Percentiles rank a stretch among this genome's conserved stretches.
Conservation (phyloP, 2,888 invertebrate genomes). For the Hirtodrosophila confusa region DNA sequence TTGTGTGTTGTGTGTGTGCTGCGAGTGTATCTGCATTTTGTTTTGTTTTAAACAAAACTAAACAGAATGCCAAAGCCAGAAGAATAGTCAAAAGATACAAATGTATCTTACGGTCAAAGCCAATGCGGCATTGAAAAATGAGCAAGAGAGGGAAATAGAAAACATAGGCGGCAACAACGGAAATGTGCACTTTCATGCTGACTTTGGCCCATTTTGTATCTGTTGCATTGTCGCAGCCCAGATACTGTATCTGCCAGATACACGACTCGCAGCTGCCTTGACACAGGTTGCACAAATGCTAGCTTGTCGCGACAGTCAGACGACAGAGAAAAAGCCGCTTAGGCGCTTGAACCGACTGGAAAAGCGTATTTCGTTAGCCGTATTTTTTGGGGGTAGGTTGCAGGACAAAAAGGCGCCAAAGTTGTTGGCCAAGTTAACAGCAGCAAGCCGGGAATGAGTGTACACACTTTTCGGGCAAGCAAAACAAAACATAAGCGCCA, state of each 20-base stretch:
- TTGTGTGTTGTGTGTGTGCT: slow-evolving; percentile 14
- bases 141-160: slow-evolving; percentile 23
- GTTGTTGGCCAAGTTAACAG: slow-evolving; percentile 1
- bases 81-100: slow-evolving; percentile 32
- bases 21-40: slow-evolving; percentile 31
- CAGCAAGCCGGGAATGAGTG: slow-evolving; percentile 29
- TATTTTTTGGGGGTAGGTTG: slow-evolving; percentile 26
- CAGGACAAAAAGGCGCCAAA: slow-evolving; percentile 70
- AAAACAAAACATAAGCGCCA: slow-evolving; percentile 50
- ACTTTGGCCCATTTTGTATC: slow-evolving; percentile 29
- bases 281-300: slow-evolving; percentile 6
- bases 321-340: slow-evolving; percentile 26
- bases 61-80: slow-evolving; percentile 20
- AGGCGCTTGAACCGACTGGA: slow-evolving; percentile 29
- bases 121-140: slow-evolving; percentile 31
- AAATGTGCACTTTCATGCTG: slow-evolving; percentile 1
- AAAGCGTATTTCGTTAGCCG: not conserved
- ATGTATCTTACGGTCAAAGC: slow-evolving; percentile 52
- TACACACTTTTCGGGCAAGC: slow-evolving; percentile 46
- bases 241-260: slow-evolving; percentile 42
- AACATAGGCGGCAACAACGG: slow-evolving; percentile 10
- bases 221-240: slow-evolving; percentile 43
- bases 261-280: slow-evolving; percentile 8
- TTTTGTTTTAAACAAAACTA: slow-evolving; percentile 27
- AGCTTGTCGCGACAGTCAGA: slow-evolving; percentile 13